phyloP scores from a whole-genome alignment of 2,888 invertebrate genomes.

The Stenurella melanura region DNA sequence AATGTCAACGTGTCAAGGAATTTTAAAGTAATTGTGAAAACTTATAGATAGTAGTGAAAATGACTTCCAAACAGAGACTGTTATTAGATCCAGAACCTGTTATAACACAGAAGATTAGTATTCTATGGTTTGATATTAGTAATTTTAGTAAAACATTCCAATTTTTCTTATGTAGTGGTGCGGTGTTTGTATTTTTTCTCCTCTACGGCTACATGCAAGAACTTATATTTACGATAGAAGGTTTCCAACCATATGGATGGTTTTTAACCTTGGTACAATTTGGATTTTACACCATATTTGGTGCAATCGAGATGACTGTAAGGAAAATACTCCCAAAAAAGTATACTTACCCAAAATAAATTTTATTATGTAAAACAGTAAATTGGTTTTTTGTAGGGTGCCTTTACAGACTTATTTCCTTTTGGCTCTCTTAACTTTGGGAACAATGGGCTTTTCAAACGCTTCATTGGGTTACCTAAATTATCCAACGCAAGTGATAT shows the following conservation, averaged over 20 bases:
- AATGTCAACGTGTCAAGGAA: constrained; percentile 56
- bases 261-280: constrained; percentile 95
- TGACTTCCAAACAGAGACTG: constrained; percentile 39
- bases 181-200: constrained; percentile 91
- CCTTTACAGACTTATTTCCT: constrained; percentile 87
- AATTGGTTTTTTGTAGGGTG: constrained; percentile 79
- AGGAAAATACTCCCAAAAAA: constrained; percentile 78
- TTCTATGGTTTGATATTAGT: constrained; percentile 85
- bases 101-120: constrained; percentile 75
- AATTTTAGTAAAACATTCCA: constrained; percentile 80
- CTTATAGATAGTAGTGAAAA: constrained; percentile 26
- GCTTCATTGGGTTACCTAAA: constrained; percentile 95
- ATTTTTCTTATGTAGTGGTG: constrained; percentile 84
- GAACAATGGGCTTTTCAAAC: constrained; percentile 97
- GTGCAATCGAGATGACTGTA: constrained; percentile 82
- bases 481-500: constrained; percentile 97
- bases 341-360: constrained; percentile 63
- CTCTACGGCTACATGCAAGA: constrained; percentile 95
- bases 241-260: constrained; percentile 92
- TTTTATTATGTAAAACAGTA: neutral
- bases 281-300: constrained; percentile 88
- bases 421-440: constrained; percentile 90
- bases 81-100: constrained; percentile 63
- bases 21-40: constrained; percentile 27
- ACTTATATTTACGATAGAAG: constrained; percentile 92